A percentile compares a stretch with the other conserved stretches of the same genome.
phyloP scores from a whole-genome alignment of 2,113 vertebrate genomes.

The Paedocypris sp. region DNA sequence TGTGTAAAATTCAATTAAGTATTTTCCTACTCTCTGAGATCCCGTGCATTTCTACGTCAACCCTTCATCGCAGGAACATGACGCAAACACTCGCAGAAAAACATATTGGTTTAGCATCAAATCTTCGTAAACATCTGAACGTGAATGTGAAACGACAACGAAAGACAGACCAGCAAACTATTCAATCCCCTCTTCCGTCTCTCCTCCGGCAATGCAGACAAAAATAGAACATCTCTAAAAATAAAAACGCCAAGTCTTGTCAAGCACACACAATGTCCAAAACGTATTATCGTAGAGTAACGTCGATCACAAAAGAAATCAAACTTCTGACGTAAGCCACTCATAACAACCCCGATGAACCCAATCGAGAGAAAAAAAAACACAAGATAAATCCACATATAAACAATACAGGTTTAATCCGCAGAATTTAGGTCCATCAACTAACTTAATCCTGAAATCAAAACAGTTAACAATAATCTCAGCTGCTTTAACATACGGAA shows the following conservation, averaged over 20 bases:
- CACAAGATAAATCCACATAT: background rate
- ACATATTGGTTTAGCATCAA: background rate
- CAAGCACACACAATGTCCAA: background rate
- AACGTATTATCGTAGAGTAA: no score
- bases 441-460: background rate
- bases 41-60: no score
- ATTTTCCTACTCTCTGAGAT: no score
- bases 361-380: background rate
- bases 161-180: background rate
- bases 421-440: background rate
- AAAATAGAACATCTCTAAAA: conserved; percentile 1
- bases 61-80: background rate
- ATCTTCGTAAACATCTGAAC: background rate
- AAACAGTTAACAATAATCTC: no score
- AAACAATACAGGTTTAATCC: background rate
- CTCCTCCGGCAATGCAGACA: background rate
- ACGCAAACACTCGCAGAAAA: background rate
- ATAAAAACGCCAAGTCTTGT: background rate
- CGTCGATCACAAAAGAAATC: no score
- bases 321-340: no score
- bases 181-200: background rate
- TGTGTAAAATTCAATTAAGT: no score
- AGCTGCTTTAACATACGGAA: no score
- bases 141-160: background rate
- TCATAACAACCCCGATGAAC: no score